Base-by-base conservation (phyloP, 2,888 invertebrate genomes). In the Pristionchus fissidentatus region DNA sequence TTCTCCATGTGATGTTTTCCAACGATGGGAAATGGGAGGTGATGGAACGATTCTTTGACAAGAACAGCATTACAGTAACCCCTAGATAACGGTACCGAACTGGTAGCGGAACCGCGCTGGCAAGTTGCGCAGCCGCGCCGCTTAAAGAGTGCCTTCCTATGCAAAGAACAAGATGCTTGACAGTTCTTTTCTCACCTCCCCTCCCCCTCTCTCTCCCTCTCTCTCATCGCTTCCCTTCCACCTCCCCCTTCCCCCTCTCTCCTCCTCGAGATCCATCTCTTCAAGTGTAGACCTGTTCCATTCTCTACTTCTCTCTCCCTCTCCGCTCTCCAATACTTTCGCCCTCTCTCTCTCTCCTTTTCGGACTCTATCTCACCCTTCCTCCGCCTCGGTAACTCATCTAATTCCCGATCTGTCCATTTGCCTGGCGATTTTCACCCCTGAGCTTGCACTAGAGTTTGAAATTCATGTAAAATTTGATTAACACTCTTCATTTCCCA, bases 271-370 rank as follows among this genome's bases (percentile, higher is more conserved):
- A 41, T 43, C 43, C 43, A 43, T 43, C 43, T 15, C 49, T 19
- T 62, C 62, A 62, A 62, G 62, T 62, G 62, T 62, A 62, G 35
- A 62, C 62, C 62, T 62, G 62, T 62, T 62, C 62, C 62, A 62
- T 62, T 19, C 49, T 49, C 49, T 49, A 10, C 49, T 19, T 49
- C 49, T 41, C 22, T n/a, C 35, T 38, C 73, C 26, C 73, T 41
- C 43, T 41, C 43, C 10, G 43, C 19, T 22, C 73, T 41, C 38
- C 35, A 19, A 49, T 19, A 49, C 19, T 49, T 10, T 19, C 19
- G 10, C 66, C 29, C 66, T 62, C 62, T 35, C 62, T 73, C 73
- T 66, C 32, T 66, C 66, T 66, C 38, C 22, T 41, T 22, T 19
- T 49, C 49, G 13, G 13, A 15, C 49, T 49, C 10, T 49, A 10